Base-by-base conservation (phyloP, 1,140 invertebrate species). In the Diorhabda sublineata region DNA sequence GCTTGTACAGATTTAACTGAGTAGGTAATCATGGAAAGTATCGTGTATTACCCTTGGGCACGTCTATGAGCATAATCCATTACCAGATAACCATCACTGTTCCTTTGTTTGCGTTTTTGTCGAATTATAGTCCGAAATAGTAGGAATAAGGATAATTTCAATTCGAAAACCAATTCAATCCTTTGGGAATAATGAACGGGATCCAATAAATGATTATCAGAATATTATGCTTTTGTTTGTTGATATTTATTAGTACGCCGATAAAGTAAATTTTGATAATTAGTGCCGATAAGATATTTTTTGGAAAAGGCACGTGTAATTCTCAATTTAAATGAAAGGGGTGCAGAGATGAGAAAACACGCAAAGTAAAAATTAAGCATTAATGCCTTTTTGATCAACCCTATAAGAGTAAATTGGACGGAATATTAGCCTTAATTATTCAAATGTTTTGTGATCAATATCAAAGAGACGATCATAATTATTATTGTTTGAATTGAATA, bases 121-220 rank as follows among this genome's bases (percentile, higher is more conserved):
- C 43, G 61, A 45, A 62, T 62, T 45, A 52, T 52, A 52, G 2
- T 52, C 47, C 6, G 47, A 3, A 52, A 52, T 52, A 45, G 44
- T 62, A 5, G 8, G 61, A 52, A 62, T 62, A 62, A 42, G 42
- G 44, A 62, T 45, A 44, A 62, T 62, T 62, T 62, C 61, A 45
- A 62, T 62, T 62, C 61, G 42, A 45, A 44, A 11, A 9, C 61
- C 44, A 45, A 62, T 62, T 45, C n/a, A 42, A 62, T 62, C 61
- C 61, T 62, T 42, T 62, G 61, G 43, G 61, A 45, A 9, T 62
- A 62, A 62, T 62, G 61, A 62, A 62, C 61, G n/a, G 42, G 43
- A 62, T 62, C 61, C 61, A 62, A 62, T 62, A 62, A 62, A 42
- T 42, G 44, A 44, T 62, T 44, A 62, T 62, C 44, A 62, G 3